These are phyloP conservation scores for Ia io DNA, from an alignment of 2,113 vertebrate species.

Conservation along the genomic window DNA sequence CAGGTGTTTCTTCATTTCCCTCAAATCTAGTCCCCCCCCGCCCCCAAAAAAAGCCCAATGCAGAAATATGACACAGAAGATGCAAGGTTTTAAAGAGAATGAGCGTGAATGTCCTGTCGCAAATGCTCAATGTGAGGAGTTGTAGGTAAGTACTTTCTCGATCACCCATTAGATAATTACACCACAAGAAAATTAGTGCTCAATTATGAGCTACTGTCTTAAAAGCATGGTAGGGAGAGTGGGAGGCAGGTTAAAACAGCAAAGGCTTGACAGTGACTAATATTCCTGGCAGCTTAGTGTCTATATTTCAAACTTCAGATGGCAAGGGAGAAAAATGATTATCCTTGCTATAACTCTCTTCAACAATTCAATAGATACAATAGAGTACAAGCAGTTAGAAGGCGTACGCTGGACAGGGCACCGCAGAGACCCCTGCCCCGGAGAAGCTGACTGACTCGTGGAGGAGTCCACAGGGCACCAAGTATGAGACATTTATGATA, in stretches of 20 bases:
- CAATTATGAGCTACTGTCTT: constrained; percentile 85
- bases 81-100: constrained; percentile 67
- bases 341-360: neutral
- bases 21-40: neutral
- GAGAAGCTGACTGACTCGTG: accelerated
- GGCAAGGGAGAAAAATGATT: constrained; percentile 60
- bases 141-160: constrained; percentile 77
- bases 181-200: constrained; percentile 81
- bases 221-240: constrained; percentile 78
- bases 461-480: no score
- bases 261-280: constrained; percentile 84
- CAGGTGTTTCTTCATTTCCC: neutral
- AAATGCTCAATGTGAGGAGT: constrained; percentile 67
- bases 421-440: accelerated
- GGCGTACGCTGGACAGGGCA: neutral
- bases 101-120: constrained; percentile 62
- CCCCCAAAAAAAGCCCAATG: constrained; percentile 54
- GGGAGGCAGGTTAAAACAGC: constrained; percentile 74
- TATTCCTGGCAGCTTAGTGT: constrained; percentile 80
- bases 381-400: neutral
- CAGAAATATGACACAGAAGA: constrained; percentile 62
- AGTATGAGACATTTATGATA: accelerated
- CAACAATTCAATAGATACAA: neutral
- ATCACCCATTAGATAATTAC: constrained; percentile 80
- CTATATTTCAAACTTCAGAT: constrained; percentile 80